Evolutionary conservation across 2,113 vertebrate species (phyloP).

Genomic region (Lagopus muta): DNA sequence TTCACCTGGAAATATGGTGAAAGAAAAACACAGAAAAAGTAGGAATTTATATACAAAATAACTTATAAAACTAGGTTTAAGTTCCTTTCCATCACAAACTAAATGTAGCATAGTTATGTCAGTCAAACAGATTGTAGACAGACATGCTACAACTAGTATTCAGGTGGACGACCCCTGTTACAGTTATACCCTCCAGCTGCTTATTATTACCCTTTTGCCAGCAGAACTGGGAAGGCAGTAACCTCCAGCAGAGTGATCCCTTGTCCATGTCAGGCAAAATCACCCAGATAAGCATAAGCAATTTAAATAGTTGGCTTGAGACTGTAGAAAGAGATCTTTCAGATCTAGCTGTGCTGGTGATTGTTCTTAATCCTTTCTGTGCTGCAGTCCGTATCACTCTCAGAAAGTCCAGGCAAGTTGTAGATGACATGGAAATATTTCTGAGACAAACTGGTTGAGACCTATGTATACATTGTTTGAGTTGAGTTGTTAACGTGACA

Average conservation of each 20-base stretch:
- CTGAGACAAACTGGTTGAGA: not conserved
- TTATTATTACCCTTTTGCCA: conserved; percentile 8
- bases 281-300: conserved; percentile 16
- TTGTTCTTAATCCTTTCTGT: not conserved
- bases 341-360: not conserved
- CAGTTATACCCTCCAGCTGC: conserved; percentile 2
- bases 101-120: not conserved
- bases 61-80: too few relatives aligned
- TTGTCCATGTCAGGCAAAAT: not conserved
- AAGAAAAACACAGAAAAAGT: not conserved
- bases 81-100: not conserved
- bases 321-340: not conserved
- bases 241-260: conserved; percentile 15
- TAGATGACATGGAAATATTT: not conserved
- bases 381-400: not conserved
- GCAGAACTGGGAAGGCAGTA: not conserved
- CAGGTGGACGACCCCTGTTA: not conserved
- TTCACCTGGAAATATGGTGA: not conserved
- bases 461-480: not conserved
- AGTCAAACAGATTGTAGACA: not conserved
- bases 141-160: not conserved
- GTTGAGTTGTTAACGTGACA: not conserved
- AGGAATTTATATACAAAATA: not conserved
- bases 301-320: conserved; percentile 16
- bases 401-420: not conserved